Evolutionary conservation across 2,113 vertebrate species (phyloP), one percentile per base, ranked within the genome.

Genomic region (Tursiops truncatus): DNA sequence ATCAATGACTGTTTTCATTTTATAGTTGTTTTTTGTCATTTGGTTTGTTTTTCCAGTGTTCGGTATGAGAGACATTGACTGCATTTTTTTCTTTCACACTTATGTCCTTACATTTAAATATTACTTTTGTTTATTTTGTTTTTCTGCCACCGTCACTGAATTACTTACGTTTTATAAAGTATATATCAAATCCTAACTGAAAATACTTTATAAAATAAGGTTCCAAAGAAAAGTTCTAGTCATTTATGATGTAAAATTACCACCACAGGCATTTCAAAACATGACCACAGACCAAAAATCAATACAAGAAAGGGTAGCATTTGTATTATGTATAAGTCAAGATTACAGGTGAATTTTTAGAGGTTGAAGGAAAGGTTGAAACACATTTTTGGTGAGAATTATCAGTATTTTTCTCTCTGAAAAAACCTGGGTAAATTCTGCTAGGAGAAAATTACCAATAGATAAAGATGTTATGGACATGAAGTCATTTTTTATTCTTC

Each of bases 401-500:
- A 60, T 85, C 10, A 91, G 23, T 87, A 33, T n/a, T 82, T 95
- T 88, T 70, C 31, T 83, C 2, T 96, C 9, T 74, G 21, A 77
- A 87, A 79, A 76, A 38, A 6, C 2, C 18, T 81, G 5, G 2
- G 11, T 83, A 85, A 91, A 41, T 81, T 84, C 36, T 89, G 8
- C 20, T 67, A 26, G 25, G 3, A 44, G 70, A 89, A 70, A 31
- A 85, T 73, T 15, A 18, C 0, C 1, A 33, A 9, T 83, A 76
- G 4, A 65, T 25, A 74, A 84, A 58, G 20, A 56, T 38, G 4
- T 95, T 91, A 68, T 11, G 3, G n/a, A 36, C 9, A 41, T 10
- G 12, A 80, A 33, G 13, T 73, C 15, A 80, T 80, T 95, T 95
- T 96, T 83, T 26, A 36, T 80, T 73, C 21, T 93, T 93, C 41